phyloP scores from a whole-genome alignment of 2,113 vertebrate species.

The Corydoras maculifer region DNA sequence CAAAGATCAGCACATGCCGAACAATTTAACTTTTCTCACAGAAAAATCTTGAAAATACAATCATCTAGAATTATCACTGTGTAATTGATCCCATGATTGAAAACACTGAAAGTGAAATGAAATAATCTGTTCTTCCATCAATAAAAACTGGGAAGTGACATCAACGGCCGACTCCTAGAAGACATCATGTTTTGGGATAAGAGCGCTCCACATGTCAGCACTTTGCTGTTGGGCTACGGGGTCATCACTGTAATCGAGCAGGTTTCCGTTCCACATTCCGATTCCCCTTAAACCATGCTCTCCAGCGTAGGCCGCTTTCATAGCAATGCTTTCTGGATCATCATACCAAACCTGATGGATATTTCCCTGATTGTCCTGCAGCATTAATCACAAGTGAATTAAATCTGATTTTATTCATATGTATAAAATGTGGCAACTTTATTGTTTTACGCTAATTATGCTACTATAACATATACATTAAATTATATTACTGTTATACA shows the following conservation, averaged over 20 bases:
- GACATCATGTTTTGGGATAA: conserved; percentile 56
- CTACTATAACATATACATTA: neutral
- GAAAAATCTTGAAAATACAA: too few species aligned
- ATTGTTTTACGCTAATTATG: too few species aligned
- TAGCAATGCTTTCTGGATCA: conserved; percentile 79
- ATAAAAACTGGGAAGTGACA: conserved; percentile 44
- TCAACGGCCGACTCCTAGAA: conserved; percentile 15
- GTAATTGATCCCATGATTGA: too few species aligned
- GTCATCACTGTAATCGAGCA: conserved; percentile 77
- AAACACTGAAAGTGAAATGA: conserved; percentile 37
- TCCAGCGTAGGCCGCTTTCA: conserved; percentile 71
- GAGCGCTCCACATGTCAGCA: conserved; percentile 80
- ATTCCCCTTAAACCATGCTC: conserved; percentile 74
- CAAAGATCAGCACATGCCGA: neutral
- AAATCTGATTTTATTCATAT: too few species aligned
- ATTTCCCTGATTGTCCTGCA: conserved; percentile 66
- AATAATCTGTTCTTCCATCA: too few species aligned
- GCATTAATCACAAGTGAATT: neutral
- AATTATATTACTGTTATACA: neutral
- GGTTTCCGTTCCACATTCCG: conserved; percentile 90
- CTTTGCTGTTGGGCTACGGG: conserved; percentile 70
- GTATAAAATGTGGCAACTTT: too few species aligned
- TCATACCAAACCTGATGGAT: conserved; percentile 95
- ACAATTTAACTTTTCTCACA: neutral
- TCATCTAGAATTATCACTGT: too few species aligned